phyloP scores from a whole-genome alignment of 37 sponge, comb jelly and placozoan species.

The Dysidea cf. avara region DNA sequence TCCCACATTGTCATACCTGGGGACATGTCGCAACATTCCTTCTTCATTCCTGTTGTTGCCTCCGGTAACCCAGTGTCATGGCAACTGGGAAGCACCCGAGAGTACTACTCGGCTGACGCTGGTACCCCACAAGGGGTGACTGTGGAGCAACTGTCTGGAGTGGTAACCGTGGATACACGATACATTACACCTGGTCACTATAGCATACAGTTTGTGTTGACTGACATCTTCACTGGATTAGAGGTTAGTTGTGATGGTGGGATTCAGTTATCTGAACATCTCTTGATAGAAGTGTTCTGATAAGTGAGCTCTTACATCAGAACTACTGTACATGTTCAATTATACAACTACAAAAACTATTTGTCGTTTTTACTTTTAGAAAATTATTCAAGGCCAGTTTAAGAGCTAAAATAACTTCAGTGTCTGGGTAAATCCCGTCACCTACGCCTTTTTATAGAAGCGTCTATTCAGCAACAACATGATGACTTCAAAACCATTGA shows the following conservation, averaged over 20 bases:
- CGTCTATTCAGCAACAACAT: too few relatives aligned
- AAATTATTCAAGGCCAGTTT: too few relatives aligned
- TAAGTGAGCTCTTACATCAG: too few relatives aligned
- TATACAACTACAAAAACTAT: too few relatives aligned
- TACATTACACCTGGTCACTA: slow-evolving; percentile 64
- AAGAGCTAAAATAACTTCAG: too few relatives aligned
- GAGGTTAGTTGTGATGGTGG: slow-evolving; percentile 14
- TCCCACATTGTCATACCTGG: slow-evolving; percentile 3
- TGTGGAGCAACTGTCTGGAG: slow-evolving; percentile 36
- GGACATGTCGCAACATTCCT: slow-evolving; percentile 20
- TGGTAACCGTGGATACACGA: slow-evolving; percentile 63
- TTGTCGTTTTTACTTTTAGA: too few relatives aligned
- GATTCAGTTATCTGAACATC: too few relatives aligned
- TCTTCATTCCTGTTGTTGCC: slow-evolving; percentile 32
- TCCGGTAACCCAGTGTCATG: slow-evolving; percentile 55
- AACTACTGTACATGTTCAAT: too few relatives aligned
- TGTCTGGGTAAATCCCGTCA: too few relatives aligned
- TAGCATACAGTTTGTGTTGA: slow-evolving; percentile 48
- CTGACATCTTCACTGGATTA: slow-evolving; percentile 51
- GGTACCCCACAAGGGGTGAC: slow-evolving; percentile 43
- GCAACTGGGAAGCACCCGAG: slow-evolving; percentile 42
- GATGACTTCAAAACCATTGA: too few relatives aligned
- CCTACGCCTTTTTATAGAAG: too few relatives aligned
- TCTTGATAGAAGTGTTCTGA: too few relatives aligned
- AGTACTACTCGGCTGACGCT: slow-evolving; percentile 67